Evolutionary conservation across 2,888 invertebrate species (phyloP).

Genomic region (Drosophila sordidula): DNA sequence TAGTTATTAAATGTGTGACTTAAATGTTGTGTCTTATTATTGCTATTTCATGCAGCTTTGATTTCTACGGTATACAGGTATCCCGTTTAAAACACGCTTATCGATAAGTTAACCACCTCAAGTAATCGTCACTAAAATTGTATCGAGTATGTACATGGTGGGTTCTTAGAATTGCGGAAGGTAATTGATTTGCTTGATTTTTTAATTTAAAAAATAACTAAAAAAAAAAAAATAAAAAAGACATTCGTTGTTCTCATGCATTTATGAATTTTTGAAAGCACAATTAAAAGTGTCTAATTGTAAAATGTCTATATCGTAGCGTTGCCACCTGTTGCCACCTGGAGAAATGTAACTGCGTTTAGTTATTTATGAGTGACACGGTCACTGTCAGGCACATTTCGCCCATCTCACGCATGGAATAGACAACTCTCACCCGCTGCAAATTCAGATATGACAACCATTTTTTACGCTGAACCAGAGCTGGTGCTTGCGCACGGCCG

Average conservation of each 20-base stretch:
- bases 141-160: not conserved
- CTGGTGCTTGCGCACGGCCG: slow-evolving; percentile 77
- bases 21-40: slow-evolving; percentile 1
- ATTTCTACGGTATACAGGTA: not conserved
- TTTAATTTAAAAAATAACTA: not conserved
- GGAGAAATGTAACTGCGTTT: slow-evolving; percentile 7
- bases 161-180: not conserved
- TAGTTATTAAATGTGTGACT: not conserved
- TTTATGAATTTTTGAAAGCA: not conserved
- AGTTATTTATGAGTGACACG: slow-evolving; percentile 10
- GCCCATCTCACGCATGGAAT: slow-evolving; percentile 17
- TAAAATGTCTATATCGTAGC: not conserved
- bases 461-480: slow-evolving; percentile 79
- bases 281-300: not conserved
- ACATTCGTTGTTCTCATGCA: not conserved
- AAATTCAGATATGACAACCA: slow-evolving; percentile 65
- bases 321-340: slow-evolving; percentile 28
- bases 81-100: not conserved
- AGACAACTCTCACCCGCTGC: slow-evolving; percentile 8
- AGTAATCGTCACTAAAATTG: not conserved
- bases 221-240: not conserved
- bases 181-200: not conserved
- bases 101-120: not conserved
- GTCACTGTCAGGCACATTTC: slow-evolving; percentile 19
- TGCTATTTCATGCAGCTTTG: not conserved